Evolutionary conservation across 2,113 vertebrate genomes (phyloP).

Genomic region (Podilymbus podiceps): DNA sequence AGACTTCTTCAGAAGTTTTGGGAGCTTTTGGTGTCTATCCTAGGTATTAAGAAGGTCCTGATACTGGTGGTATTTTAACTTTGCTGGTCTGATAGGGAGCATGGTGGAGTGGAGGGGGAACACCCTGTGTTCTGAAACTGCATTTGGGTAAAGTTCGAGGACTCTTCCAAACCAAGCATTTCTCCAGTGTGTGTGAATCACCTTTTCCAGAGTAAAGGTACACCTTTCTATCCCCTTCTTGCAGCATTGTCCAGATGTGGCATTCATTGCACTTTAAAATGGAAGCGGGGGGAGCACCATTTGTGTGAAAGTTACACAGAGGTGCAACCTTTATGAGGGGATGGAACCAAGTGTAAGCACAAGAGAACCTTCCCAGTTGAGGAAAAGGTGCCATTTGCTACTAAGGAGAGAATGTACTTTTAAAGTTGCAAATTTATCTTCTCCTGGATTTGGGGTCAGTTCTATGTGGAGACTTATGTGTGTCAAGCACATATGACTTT

Average conservation of each 20-base stretch:
- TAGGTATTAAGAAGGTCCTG: neutral
- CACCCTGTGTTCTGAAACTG: neutral
- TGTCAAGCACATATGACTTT: neutral
- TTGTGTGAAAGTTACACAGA: neutral
- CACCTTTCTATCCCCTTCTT: neutral
- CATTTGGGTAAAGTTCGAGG: neutral
- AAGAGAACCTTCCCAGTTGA: neutral
- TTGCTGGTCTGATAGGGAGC: neutral
- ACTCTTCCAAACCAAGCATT: neutral
- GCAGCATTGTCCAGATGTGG: neutral
- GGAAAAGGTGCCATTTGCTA: neutral
- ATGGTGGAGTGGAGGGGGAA: neutral
- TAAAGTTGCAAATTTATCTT: neutral
- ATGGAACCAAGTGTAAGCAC: neutral
- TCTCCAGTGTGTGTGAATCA: neutral
- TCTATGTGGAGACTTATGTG: fast-evolving
- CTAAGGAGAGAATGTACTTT: neutral
- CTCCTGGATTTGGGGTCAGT: neutral
- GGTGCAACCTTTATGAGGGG: neutral
- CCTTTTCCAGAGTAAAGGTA: neutral
- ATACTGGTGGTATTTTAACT: neutral
- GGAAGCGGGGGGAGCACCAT: neutral
- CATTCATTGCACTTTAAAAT: fast-evolving
- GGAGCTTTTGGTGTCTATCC: neutral
- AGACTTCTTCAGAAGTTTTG: neutral